Evolutionary conservation across 2,888 invertebrate species (phyloP), one percentile per base, ranked within the genome.

Genomic region (Norana najaformis): DNA sequence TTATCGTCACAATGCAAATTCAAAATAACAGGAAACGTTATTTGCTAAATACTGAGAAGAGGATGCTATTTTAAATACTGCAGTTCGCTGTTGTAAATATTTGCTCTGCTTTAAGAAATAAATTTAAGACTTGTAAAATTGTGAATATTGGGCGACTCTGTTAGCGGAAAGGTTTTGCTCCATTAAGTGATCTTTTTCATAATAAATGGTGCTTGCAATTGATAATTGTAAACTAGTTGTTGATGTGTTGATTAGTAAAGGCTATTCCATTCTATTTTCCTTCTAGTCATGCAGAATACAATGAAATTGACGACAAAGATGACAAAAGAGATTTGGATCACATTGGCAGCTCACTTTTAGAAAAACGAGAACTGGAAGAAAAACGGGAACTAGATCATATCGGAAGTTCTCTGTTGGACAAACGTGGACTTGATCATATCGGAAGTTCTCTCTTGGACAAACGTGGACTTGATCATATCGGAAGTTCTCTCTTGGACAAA

Each of bases 401-500:
- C 83, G 83, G 83, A 83, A 83, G 83, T 36, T 83, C 34, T n/a
- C 83, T 83, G 30, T 83, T 83, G 83, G 83, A 83, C 83, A 83
- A 83, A 83, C 83, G 83, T 83, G 34, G 83, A 36, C 83, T 83
- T 34, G 83, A 83, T 36, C 83, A 83, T n/a, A 83, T 83, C 35
- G 83, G 83, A 83, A 83, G 83, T 83, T 83, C 83, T 34, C 83
- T 83, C 35, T 36, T 83, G 18, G 83, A 83, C 34, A 83, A 83
- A 83, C 83, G 83, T 83, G 83, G 83, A 36, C 83, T 83, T 34
- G 83, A 83, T 36, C 83, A 83, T 18, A 83, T 83, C 83, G 83
- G 83, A 83, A 83, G 83, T 83, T 83, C 83, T 83, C 83, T 83
- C 34, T 83, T 83, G 35, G 83, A 83, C 34, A 83, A 83, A 83